Conservation (phyloP, 2,113 vertebrate genomes). For the Pedionomus torquatus region DNA sequence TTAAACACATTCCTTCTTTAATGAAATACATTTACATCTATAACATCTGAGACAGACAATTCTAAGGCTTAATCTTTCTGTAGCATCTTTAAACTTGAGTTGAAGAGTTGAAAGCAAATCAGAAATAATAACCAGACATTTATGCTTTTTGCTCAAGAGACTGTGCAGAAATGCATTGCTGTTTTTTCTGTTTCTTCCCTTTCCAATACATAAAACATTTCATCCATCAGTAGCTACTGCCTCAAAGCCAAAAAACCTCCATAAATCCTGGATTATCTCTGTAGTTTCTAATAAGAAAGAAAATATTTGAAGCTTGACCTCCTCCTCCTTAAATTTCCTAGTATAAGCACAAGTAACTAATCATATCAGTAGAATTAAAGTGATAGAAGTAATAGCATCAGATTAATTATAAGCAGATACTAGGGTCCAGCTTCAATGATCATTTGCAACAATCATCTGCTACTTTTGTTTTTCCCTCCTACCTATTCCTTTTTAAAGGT, state of each 20-base stretch:
- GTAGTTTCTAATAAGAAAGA: neutral
- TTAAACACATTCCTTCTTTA: constrained; percentile 28
- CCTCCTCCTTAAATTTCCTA: neutral
- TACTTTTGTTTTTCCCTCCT: neutral
- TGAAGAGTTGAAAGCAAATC: constrained; percentile 42
- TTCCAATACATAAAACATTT: constrained; percentile 21
- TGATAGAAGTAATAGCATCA: neutral
- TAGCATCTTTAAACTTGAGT: constrained; percentile 18
- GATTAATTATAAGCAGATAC: neutral
- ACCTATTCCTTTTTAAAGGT: neutral
- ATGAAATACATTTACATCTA: constrained; percentile 33
- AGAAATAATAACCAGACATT: constrained; percentile 35
- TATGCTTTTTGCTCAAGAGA: neutral
- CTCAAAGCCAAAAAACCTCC: neutral
- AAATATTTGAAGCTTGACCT: neutral
- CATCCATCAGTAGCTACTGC: neutral
- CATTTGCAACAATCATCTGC: neutral
- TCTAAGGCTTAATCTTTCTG: constrained; percentile 21
- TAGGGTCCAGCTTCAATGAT: neutral
- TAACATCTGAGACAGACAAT: constrained; percentile 24
- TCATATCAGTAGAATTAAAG: neutral
- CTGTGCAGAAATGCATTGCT: neutral
- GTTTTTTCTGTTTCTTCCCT: neutral
- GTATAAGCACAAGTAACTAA: neutral
- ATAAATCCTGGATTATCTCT: constrained; percentile 26